These are phyloP conservation scores for Hydrophis major DNA, from an alignment of 2,797 vertebrate genomes.

Conservation along the genomic window DNA sequence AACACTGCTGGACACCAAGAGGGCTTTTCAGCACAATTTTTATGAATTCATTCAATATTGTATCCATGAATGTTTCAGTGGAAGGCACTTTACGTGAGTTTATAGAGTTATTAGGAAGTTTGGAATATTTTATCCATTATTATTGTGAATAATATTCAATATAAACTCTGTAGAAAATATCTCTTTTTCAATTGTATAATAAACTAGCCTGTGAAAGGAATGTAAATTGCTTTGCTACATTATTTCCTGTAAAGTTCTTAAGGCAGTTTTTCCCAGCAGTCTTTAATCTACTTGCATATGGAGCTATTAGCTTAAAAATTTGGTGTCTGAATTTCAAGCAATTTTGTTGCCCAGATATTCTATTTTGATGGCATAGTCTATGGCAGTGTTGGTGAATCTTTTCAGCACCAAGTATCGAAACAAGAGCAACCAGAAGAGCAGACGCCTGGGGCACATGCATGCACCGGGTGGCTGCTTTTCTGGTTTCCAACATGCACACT, in stretches of 20 bases:
- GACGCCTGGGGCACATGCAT: too few relatives aligned
- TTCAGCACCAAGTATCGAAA: too few relatives aligned
- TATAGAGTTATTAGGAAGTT: constrained; percentile 43
- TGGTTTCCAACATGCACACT: too few relatives aligned
- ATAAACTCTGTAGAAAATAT: constrained; percentile 35
- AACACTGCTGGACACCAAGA: constrained; percentile 13
- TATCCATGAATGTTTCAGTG: constrained; percentile 55
- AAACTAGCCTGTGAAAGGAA: constrained; percentile 27
- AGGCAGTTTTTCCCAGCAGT: background rate
- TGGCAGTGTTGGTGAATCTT: too few relatives aligned
- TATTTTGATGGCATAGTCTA: background rate
- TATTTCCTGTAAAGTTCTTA: constrained; percentile 23
- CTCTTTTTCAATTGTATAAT: constrained; percentile 46
- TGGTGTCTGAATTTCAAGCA: background rate
- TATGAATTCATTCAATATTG: constrained; percentile 49
- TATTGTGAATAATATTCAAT: constrained; percentile 35
- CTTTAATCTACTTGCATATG: background rate
- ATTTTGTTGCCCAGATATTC: background rate
- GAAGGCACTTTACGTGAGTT: constrained; percentile 40
- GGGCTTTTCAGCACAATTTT: constrained; percentile 56
- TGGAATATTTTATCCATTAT: constrained; percentile 18
- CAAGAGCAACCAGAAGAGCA: too few relatives aligned
- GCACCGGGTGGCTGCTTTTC: too few relatives aligned
- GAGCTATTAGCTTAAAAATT: background rate
- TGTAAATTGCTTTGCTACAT: constrained; percentile 18